Evolutionary conservation across 2,797 vertebrate genomes (phyloP), one percentile per base, ranked within the genome.

Genomic region (Margarornis squamiger): DNA sequence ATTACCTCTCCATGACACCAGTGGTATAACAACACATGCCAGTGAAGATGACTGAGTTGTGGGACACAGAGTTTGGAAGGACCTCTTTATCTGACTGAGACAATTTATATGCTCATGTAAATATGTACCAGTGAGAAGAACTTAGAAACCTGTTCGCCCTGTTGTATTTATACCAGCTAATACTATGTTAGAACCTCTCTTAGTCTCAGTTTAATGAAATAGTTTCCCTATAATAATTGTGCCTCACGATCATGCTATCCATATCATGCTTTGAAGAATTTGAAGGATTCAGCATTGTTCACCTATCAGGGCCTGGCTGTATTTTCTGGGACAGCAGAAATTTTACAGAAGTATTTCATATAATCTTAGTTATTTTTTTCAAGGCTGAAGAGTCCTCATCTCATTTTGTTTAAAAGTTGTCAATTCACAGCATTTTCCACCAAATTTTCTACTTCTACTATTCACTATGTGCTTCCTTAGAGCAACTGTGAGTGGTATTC

Each of bases 221-320:
- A 10, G 5, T 41, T 94, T 79, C 73, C 16, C 57, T 90, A 3
- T 51, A 77, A 26, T 75, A 52, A 65, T 34, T 51, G n/a, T 46
- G 16, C 15, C 54, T 82, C 46, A 30, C 48, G n/a, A 63, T 30
- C 57, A 29, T 48, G 39, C 34, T 73, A 34, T 54, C 36, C n/a
- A 43, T 54, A 59, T 73, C 51, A 75, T n/a, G 10, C 36, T 59
- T 72, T 78, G 34, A 85, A 83, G 29, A 38, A 63, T 74, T 59
- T 62, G 54, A 86, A 52, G 21, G 23, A 77, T 65, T 82, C 41
- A 51, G 20, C 38, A 51, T 17, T 61, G 2, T 27, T 58, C 8
- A 41, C 4, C 7, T 29, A 8, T 48, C 27, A 58, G 0, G 0
- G n/a, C 2, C 46, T 52, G 13, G 49, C 88, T 84, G 22, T 5